Evolutionary conservation across 1,140 invertebrate species (phyloP).

Genomic region (Ephestia elutella): DNA sequence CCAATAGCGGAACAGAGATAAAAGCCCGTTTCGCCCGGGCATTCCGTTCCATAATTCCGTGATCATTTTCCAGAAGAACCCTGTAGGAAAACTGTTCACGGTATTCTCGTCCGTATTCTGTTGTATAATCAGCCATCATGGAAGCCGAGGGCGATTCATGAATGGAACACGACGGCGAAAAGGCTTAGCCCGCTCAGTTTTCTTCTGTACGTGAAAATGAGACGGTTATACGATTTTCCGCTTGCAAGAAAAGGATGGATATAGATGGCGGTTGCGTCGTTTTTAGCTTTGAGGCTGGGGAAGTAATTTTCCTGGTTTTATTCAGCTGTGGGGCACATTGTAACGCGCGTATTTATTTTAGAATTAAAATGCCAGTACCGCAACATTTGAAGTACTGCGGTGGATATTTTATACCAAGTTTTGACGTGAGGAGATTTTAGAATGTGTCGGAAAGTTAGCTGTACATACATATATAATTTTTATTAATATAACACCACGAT

Average conservation of each 20-base stretch:
- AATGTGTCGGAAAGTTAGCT: too few relatives aligned
- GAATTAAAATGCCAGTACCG: conserved; percentile 9
- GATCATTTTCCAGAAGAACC: conserved; percentile 35
- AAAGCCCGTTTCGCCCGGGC: conserved; percentile 41
- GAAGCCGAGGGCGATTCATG: conserved; percentile 53
- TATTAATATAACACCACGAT: too few relatives aligned
- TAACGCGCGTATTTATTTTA: conserved; percentile 24
- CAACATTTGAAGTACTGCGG: neutral
- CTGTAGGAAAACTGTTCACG: conserved; percentile 43
- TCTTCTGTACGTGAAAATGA: conserved; percentile 26
- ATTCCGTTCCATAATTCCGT: conserved; percentile 33
- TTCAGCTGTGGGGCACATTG: conserved; percentile 49
- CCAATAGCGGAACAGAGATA: conserved; percentile 57
- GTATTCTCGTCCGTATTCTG: conserved; percentile 54
- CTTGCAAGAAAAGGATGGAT: conserved; percentile 31
- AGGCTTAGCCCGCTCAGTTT: conserved; percentile 49
- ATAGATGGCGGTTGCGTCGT: conserved; percentile 42
- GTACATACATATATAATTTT: too few relatives aligned
- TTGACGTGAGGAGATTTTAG: neutral
- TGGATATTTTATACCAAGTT: neutral
- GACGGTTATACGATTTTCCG: conserved; percentile 23
- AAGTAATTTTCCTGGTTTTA: conserved; percentile 67
- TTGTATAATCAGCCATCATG: conserved; percentile 72
- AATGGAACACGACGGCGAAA: conserved; percentile 37
- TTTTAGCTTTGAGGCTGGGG: conserved; percentile 27